phyloP scores from a whole-genome alignment of 2,888 invertebrate genomes.

The Rhagium mordax region DNA sequence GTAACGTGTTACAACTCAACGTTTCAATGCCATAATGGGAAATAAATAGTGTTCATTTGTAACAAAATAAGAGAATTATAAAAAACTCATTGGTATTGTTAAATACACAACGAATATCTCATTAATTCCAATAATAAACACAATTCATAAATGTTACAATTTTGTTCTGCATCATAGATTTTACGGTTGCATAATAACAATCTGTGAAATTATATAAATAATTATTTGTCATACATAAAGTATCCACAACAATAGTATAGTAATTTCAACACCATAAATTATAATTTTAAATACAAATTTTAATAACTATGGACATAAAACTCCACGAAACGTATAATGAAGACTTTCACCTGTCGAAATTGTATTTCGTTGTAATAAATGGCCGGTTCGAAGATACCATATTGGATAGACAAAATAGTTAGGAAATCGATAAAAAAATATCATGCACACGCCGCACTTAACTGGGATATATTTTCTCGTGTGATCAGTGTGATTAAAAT shows the following conservation, averaged over 20 bases:
- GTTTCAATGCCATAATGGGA: too few species aligned
- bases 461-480: too few species aligned
- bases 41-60: not conserved
- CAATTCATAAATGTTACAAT: not conserved
- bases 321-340: not conserved
- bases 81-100: not conserved
- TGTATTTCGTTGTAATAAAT: conserved; percentile 12
- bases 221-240: conserved; percentile 22
- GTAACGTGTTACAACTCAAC: too few species aligned
- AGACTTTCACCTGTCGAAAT: conserved; percentile 29
- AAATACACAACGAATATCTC: conserved; percentile 4
- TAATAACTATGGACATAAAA: not conserved
- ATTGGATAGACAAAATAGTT: not conserved
- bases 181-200: conserved; percentile 4
- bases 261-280: conserved; percentile 29
- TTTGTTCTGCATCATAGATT: conserved; percentile 5
- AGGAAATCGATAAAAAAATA: not conserved
- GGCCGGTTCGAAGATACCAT: not conserved
- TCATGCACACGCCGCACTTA: not conserved
- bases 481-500: too few species aligned
- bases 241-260: conserved; percentile 4
- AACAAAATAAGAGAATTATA: not conserved
- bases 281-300: conserved; percentile 18
- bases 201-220: conserved; percentile 23
- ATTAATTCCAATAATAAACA: conserved; percentile 14